These are phyloP conservation scores for Linnaemya vulpina DNA, from an alignment of 2,888 invertebrate species.

Conservation along the genomic window DNA sequence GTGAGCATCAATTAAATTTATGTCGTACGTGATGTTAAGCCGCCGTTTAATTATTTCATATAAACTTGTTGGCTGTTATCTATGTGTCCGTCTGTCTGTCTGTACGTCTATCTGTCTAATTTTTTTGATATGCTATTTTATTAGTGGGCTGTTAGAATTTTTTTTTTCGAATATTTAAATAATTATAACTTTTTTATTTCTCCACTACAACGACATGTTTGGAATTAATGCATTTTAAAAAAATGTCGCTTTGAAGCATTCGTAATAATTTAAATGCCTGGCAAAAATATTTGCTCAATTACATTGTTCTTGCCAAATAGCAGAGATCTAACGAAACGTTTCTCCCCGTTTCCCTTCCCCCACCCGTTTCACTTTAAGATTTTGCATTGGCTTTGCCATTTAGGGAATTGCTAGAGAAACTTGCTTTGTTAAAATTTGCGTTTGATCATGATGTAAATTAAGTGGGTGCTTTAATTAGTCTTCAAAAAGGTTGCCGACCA, in stretches of 20 bases:
- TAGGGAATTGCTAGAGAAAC: slow-evolving; percentile 14
- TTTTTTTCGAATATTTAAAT: slow-evolving; percentile 16
- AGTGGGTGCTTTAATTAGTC: slow-evolving; percentile 29
- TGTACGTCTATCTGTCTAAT: background rate
- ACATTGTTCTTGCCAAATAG: background rate
- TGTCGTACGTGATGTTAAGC: slow-evolving; percentile 34
- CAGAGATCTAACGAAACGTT: background rate
- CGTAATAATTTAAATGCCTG: slow-evolving; percentile 27
- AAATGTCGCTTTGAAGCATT: slow-evolving; percentile 38
- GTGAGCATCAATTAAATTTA: slow-evolving; percentile 27
- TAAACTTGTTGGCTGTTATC: background rate
- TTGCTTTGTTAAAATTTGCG: background rate
- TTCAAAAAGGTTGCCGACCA: slow-evolving; percentile 8
- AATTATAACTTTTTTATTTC: background rate
- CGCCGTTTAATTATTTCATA: slow-evolving; percentile 18
- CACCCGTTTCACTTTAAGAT: background rate
- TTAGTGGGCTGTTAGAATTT: slow-evolving; percentile 10
- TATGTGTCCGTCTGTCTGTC: background rate
- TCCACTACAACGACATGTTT: background rate
- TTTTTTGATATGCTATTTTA: background rate
- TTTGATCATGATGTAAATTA: slow-evolving; percentile 22
- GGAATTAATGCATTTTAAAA: slow-evolving; percentile 26
- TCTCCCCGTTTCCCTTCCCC: too few relatives aligned
- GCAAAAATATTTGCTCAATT: slow-evolving; percentile 20
- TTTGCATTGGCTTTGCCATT: background rate